Base-by-base conservation (phyloP, 2,113 vertebrate species). In the Rhinopomastus cyanomelas region DNA sequence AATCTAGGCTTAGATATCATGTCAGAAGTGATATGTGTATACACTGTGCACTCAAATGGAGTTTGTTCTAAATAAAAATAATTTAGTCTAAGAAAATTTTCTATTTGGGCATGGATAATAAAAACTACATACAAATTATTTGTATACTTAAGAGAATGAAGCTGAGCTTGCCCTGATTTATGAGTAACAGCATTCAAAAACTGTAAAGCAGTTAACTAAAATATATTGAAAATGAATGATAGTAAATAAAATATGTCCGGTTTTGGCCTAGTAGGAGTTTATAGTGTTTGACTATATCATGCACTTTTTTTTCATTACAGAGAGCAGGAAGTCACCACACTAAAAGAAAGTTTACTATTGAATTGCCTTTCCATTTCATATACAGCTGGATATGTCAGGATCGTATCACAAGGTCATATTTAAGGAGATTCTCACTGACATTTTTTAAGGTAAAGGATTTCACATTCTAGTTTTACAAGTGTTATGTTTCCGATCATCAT, bases 361-460 rank as follows among this genome's bases (percentile, higher is more conserved):
- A 88, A 59, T 91, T 88, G 81, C 64, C 56, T 65, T 73, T 83
- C 71, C 30, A 29, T 79, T 95, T 95, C 84, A 76, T 62, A 53
- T 91, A 61, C 62, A 73, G 77, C 81, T 86, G 66, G 81, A 88
- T 91, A 84, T 90, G 88, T 85, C 49, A 84, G 71, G 88, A 90
- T 91, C 65, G 59, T 87, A 92, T 87, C 83, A 57, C 85, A 66
- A 76, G 86, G 81, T 90, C 78, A 77, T 79, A 91, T 89, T 88
- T 69, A 85, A 94, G 92, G 88, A 91, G 81, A 88, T 84, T 91
- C 74, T 91, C 22, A 30, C 62, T 85, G 86, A 61, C 52, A 66
- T 81, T 80, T 80, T 89, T 71, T 85, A 90, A 95, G 89, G 88
- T 94, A 95, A 93, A 51, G 85, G 78, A 92, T 85, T 93, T 93